These are phyloP conservation scores for Oscheius myriophilus DNA, from an alignment of 2,888 invertebrate species.

Conservation along the genomic window DNA sequence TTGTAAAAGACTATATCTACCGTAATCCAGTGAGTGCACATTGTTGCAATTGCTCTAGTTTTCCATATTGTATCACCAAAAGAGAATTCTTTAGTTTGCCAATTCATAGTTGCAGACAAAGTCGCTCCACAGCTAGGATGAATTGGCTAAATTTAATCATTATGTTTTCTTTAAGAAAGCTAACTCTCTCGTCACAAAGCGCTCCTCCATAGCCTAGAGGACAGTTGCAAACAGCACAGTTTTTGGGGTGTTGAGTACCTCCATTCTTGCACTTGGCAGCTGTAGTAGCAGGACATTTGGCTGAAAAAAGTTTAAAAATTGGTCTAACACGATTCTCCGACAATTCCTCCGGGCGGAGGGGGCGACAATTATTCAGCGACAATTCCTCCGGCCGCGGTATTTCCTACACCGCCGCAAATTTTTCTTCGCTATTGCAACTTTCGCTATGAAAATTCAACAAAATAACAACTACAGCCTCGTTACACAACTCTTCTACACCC, in stretches of 20 bases:
- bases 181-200: slow-evolving; percentile 46
- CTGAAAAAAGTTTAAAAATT: slow-evolving; percentile 26
- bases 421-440: no score
- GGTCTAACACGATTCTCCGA: no score
- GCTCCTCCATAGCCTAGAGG: slow-evolving; percentile 62
- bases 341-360: no score
- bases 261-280: slow-evolving; percentile 59
- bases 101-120: slow-evolving; percentile 37
- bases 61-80: slow-evolving; percentile 36
- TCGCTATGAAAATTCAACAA: no score
- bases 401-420: no score
- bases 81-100: slow-evolving; percentile 35
- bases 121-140: slow-evolving; percentile 47
- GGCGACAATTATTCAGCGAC: no score
- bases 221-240: no score
- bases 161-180: not conserved
- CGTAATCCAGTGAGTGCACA: slow-evolving; percentile 21
- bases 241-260: slow-evolving; percentile 56
- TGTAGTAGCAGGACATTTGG: slow-evolving; percentile 34
- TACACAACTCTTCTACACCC: no score
- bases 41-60: slow-evolving; percentile 33
- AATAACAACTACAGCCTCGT: no score
- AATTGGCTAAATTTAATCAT: slow-evolving; percentile 14
- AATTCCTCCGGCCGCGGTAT: no score
- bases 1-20: slow-evolving; percentile 3